Evolutionary conservation across 2,797 vertebrate genomes (phyloP), one percentile per base, ranked within the genome.

Genomic region (Triplophysa yarkandensis): DNA sequence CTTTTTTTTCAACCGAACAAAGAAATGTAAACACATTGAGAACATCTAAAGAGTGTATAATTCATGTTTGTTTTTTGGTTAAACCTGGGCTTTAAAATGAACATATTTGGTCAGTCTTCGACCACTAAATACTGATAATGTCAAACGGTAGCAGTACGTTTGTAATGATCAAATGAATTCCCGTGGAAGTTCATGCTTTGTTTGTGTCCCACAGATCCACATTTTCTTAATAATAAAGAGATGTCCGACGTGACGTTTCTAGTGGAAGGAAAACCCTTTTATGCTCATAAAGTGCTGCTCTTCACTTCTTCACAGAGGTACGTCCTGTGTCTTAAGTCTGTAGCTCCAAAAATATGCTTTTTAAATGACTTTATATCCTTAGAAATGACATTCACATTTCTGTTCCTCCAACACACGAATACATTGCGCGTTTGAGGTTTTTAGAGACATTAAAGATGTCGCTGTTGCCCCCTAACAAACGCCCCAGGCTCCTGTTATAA

Each of bases 141-240:
- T 62, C 58, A 55, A 25, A 1, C 46, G 43, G 61, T 34, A 14
- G 8, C 1, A 43, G 1, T 43, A 41, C 32, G 1, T 34, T 19
- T 39, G 19, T 27, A 64, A 74, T 41, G 64, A 65, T 19, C 13
- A n/a, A 32, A 21, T 46, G 43, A 74, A 25, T 28, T 9, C 14
- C 25, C 39, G 21, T 39, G 69, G n/a, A 50, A 62, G 9, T 36
- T 48, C 44, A 48, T 2, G n/a, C 6, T 8, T 19, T 17, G 14
- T 4, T 54, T 54, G 6, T 27, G 4, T 55, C 43, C 76, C 79
- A 34, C 83, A 94, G 92, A 93, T 77, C 91, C 92, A 4, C 90
- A 91, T 78, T 93, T 92, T 76, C 88, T 93, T 23, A 94, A 94
- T 85, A 93, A 93, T 86, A 92, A 92, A 83, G 92, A 94, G 41